Evolutionary conservation across 2,797 vertebrate species (phyloP), one percentile per base, ranked within the genome.

Genomic region (Geotrypetes seraphini): DNA sequence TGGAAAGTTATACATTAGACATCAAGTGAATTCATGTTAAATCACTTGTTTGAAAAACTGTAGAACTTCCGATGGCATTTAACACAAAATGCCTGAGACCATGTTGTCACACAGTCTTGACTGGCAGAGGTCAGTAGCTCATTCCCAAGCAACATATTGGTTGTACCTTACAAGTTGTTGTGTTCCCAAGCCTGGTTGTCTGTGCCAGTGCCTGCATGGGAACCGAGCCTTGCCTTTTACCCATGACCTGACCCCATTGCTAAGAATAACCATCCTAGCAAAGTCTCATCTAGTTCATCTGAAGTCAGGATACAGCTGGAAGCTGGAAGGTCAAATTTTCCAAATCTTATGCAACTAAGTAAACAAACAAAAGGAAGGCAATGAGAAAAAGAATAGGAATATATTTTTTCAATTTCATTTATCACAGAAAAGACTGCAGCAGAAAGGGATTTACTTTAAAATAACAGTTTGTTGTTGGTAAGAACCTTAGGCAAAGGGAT

Each of bases 201-300:
- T 60, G 33, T 65, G 39, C 48, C 53, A n/a, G n/a, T 3, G n/a
- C 4, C 40, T 50, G 69, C 54, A 70, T 84, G 76, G 71, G 76
- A 81, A 80, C 67, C 12, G 3, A 55, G 46, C 24, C 63, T 50
- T 47, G 23, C 53, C 48, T 38, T 63, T 56, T 63, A 69, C 63
- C 60, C 44, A 50, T 63, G 71, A 72, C 73, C 58, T 75, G 63
- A 69, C 65, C 63, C 38, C 24, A 26, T 25, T 20, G 31, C 68
- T 71, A 66, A 72, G 62, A 78, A 75, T 73, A 73, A 61, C 53
- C 63, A 52, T 10, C 30, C 1, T 27, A 55, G 57, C 51, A 62
- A 4, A 40, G 19, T 16, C 56, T 47, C 57, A 27, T 61, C 65
- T 12, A 23, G 33, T 50, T 53, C 69, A 45, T 40, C 53, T 63